These are phyloP conservation scores for Euzophera pinguis DNA, from an alignment of 2,888 invertebrate species.

Conservation along the genomic window DNA sequence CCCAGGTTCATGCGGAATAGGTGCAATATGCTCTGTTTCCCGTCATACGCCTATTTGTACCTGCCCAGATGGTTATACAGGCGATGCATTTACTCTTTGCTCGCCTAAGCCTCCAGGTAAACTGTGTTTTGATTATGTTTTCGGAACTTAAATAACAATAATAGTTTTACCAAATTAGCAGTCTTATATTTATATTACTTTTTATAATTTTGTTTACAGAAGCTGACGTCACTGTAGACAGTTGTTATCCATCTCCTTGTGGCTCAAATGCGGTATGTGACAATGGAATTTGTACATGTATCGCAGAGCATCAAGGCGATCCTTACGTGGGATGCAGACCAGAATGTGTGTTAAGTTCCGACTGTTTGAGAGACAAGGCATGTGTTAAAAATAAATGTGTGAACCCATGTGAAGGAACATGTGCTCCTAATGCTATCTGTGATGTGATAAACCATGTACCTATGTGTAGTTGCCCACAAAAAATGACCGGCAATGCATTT, in stretches of 20 bases:
- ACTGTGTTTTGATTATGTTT: not conserved
- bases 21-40: slow-evolving; percentile 81
- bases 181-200: too few relatives aligned
- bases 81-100: slow-evolving; percentile 82
- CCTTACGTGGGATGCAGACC: slow-evolving; percentile 85
- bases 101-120: slow-evolving; percentile 60
- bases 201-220: slow-evolving; percentile 35
- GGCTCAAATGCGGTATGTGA: slow-evolving; percentile 81
- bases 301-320: slow-evolving; percentile 82
- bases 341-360: slow-evolving; percentile 84
- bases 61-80: slow-evolving; percentile 84
- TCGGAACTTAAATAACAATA: not conserved
- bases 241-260: slow-evolving; percentile 83
- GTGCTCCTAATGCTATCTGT: slow-evolving; percentile 85
- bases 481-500: slow-evolving; percentile 85
- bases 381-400: slow-evolving; percentile 84
- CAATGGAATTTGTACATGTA: slow-evolving; percentile 80
- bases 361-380: slow-evolving; percentile 82
- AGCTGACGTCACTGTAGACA: slow-evolving; percentile 42
- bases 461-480: slow-evolving; percentile 84
- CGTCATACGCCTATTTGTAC: slow-evolving; percentile 87
- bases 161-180: not conserved
- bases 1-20: slow-evolving; percentile 83
- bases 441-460: slow-evolving; percentile 86
- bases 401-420: slow-evolving; percentile 85